These are phyloP conservation scores for Cephalopachus bancanus DNA, from an alignment of 2,797 vertebrate species.

Conservation along the genomic window DNA sequence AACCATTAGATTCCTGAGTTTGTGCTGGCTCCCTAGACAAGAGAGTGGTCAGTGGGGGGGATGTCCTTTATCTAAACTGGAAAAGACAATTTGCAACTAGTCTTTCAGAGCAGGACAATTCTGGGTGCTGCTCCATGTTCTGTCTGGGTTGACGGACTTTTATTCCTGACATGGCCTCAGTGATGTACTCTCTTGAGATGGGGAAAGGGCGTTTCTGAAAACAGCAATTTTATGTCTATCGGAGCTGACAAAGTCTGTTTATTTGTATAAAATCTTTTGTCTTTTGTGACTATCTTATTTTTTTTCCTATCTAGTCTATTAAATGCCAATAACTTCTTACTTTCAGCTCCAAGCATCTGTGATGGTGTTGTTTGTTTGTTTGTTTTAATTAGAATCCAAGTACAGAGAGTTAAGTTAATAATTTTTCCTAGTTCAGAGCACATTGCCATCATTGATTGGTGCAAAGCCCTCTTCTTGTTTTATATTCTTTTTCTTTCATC, in stretches of 20 bases:
- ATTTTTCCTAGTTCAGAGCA: slow-evolving; percentile 1
- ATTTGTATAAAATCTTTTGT: slow-evolving; percentile 34
- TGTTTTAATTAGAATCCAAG: slow-evolving; percentile 69
- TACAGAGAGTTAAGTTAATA: slow-evolving; percentile 38
- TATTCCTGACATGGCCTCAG: neutral
- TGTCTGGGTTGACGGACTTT: neutral
- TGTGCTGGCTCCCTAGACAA: neutral
- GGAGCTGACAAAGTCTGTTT: neutral
- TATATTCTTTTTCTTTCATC: slow-evolving; percentile 39
- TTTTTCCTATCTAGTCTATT: neutral
- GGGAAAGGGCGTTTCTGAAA: neutral
- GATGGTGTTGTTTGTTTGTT: neutral
- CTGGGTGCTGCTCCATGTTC: neutral
- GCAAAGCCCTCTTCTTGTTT: neutral
- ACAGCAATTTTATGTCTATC: neutral
- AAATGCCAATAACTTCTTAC: slow-evolving; percentile 14
- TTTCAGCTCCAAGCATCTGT: slow-evolving; percentile 53
- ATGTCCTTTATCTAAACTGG: neutral
- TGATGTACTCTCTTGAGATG: neutral
- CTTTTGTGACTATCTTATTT: slow-evolving; percentile 26
- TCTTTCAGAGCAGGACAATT: neutral
- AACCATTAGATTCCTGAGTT: neutral
- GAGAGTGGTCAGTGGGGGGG: neutral
- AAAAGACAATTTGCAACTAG: neutral
- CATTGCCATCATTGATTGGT: neutral